Conservation (phyloP, 2,113 vertebrate genomes). For the Pedionomus torquatus region DNA sequence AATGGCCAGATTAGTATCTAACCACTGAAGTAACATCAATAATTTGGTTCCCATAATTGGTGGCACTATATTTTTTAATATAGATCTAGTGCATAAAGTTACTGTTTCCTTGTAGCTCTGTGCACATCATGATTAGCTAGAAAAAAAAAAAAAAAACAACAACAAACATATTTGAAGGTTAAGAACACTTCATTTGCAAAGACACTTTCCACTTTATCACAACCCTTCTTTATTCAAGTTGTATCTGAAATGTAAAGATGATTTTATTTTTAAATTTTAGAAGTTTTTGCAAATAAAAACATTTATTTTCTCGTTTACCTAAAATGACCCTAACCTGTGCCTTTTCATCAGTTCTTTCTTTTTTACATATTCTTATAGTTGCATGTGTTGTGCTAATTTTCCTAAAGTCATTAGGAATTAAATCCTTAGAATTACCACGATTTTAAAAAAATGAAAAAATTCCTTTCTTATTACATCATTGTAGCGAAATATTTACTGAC, state of each 20-base stretch:
- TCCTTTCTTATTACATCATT: not conserved
- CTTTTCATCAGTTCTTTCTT: not conserved
- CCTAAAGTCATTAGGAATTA: not conserved
- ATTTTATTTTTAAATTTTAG: not conserved
- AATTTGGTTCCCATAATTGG: not conserved
- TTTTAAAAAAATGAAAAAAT: not conserved
- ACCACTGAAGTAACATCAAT: slow-evolving; percentile 6
- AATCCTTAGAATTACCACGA: not conserved
- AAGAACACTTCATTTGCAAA: not conserved
- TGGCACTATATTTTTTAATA: not conserved
- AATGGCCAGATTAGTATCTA: not conserved
- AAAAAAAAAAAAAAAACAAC: too few relatives aligned
- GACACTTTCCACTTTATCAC: not conserved
- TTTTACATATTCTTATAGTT: not conserved
- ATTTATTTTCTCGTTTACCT: not conserved
- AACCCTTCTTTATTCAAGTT: not conserved
- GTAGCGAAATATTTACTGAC: not conserved
- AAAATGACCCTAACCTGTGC: not conserved
- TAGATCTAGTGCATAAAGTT: not conserved
- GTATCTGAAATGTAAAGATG: not conserved
- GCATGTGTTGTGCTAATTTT: not conserved
- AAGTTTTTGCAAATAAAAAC: not conserved
- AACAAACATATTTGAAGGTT: not conserved
- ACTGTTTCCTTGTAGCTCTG: not conserved
- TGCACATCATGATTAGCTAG: not conserved